phyloP scores from a whole-genome alignment of 2,888 invertebrate genomes.

The Heliconius erato region DNA sequence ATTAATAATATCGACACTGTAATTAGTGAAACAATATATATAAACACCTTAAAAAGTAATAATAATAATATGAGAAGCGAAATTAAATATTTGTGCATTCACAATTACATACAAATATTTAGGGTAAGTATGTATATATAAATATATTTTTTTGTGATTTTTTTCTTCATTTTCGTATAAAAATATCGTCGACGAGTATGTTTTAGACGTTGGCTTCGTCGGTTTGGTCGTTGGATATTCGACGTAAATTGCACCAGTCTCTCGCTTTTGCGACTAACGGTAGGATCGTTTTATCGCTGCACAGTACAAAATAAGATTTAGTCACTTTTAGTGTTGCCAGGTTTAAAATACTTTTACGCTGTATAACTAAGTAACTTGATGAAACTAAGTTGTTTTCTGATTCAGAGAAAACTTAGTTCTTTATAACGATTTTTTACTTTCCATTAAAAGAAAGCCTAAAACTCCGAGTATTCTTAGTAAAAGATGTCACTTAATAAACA shows the following conservation, averaged over 20 bases:
- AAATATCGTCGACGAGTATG: conserved; percentile 65
- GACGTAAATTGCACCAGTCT: conserved; percentile 77
- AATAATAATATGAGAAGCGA: conserved; percentile 68
- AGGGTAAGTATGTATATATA: conserved; percentile 5
- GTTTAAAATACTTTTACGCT: background rate
- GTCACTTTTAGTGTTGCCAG: conserved; percentile 54
- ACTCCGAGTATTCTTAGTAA: background rate
- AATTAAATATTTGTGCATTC: conserved; percentile 83
- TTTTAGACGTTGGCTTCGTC: conserved; percentile 72
- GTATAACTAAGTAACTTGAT: background rate
- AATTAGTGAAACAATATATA: conserved; percentile 76
- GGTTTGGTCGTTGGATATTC: conserved; percentile 69
- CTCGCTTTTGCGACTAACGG: conserved; percentile 81
- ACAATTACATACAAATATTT: conserved; percentile 50
- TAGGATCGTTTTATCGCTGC: conserved; percentile 79
- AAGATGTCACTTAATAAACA: background rate
- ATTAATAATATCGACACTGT: conserved; percentile 63
- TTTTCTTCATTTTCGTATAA: conserved; percentile 74
- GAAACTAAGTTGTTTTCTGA: conserved; percentile 1
- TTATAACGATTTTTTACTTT: background rate
- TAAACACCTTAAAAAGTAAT: conserved; percentile 73
- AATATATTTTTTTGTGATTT: conserved; percentile 73
- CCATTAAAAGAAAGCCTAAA: background rate
- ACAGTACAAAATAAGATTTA: conserved; percentile 75
- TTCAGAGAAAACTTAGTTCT: background rate